These are phyloP conservation scores for Diachasmimorpha longicaudata DNA, from an alignment of 1,140 invertebrate species.

Conservation along the genomic window DNA sequence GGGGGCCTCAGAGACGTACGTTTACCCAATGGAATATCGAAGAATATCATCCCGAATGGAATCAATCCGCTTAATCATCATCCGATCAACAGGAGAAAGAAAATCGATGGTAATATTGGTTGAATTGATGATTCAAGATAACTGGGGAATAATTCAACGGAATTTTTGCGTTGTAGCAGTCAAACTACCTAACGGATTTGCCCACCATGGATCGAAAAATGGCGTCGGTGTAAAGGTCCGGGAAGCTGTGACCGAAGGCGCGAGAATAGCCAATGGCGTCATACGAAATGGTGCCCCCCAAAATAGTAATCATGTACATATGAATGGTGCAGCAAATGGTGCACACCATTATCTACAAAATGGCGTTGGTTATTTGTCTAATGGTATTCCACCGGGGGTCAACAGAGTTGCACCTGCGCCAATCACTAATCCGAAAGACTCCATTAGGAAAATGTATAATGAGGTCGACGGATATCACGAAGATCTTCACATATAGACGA, in stretches of 20 bases:
- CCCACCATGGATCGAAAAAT: neutral
- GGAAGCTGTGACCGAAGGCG: slow-evolving; percentile 15
- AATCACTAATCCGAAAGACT: slow-evolving; percentile 38
- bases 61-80: slow-evolving; percentile 32
- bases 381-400: slow-evolving; percentile 39
- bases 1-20: slow-evolving; percentile 37
- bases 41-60: slow-evolving; percentile 37
- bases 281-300: slow-evolving; percentile 37
- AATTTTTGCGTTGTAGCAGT: neutral
- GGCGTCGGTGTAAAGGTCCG: slow-evolving; percentile 15
- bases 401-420: slow-evolving; percentile 47
- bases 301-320: slow-evolving; percentile 30
- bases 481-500: slow-evolving; percentile 48
- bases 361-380: slow-evolving; percentile 45
- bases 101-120: neutral
- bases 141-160: neutral
- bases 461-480: slow-evolving; percentile 51
- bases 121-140: neutral
- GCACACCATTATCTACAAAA: slow-evolving; percentile 47
- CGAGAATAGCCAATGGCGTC: slow-evolving; percentile 38
- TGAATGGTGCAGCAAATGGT: slow-evolving; percentile 45
- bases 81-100: slow-evolving; percentile 8
- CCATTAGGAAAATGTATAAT: slow-evolving; percentile 54
- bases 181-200: slow-evolving; percentile 5
- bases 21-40: slow-evolving; percentile 48